phyloP scores from a whole-genome alignment of 1,140 invertebrate species.

The Panulirus ornatus region DNA sequence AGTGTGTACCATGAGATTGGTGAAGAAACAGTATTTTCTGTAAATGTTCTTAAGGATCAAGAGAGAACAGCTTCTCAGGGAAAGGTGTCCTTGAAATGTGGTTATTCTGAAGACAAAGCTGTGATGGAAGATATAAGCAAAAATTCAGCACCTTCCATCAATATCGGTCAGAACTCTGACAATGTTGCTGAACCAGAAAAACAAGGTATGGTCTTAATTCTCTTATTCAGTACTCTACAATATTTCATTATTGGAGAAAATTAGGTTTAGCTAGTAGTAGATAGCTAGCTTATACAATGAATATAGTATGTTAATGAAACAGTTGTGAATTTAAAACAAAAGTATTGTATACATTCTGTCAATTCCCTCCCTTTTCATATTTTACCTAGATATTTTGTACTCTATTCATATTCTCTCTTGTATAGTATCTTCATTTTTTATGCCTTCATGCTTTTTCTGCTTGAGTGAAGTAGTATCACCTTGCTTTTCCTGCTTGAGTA shows the following conservation, averaged over 20 bases:
- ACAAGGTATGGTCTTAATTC: slow-evolving; percentile 1
- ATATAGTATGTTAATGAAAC: too few relatives aligned
- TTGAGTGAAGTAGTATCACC: too few relatives aligned
- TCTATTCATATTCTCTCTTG: too few relatives aligned
- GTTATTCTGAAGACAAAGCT: neutral
- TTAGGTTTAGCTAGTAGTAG: too few relatives aligned
- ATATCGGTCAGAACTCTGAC: neutral
- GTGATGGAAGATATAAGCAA: neutral
- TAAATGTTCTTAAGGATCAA: neutral
- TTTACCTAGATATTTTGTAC: too few relatives aligned
- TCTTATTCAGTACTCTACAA: neutral
- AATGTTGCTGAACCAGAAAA: neutral
- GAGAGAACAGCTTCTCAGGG: neutral
- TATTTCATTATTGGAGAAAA: neutral
- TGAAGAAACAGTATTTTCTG: neutral
- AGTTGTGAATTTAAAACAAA: too few relatives aligned
- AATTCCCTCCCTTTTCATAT: too few relatives aligned
- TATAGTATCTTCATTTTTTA: too few relatives aligned
- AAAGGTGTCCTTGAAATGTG: neutral
- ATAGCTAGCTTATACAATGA: too few relatives aligned
- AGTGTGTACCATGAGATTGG: neutral
- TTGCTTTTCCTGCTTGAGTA: too few relatives aligned
- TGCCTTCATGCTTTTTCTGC: too few relatives aligned
- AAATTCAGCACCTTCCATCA: neutral
- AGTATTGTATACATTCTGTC: too few relatives aligned